A percentile compares a stretch with the other conserved stretches of the same genome.
Conservation (phyloP, 2,113 vertebrate species). For the Gallinago media region DNA sequence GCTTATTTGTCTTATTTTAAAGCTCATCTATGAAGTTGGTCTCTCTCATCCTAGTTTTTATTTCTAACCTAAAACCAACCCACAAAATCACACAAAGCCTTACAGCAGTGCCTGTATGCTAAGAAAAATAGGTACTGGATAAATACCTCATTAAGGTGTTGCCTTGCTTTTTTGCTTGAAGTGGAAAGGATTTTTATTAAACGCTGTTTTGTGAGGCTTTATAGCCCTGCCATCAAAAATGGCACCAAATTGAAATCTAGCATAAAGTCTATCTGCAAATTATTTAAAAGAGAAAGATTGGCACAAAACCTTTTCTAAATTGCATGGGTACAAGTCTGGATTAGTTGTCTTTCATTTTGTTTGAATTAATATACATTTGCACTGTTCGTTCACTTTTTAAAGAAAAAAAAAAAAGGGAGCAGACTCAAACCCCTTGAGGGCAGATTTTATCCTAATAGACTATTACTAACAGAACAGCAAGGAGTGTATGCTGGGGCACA, state of each 20-base stretch:
- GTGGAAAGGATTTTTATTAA: slow-evolving; percentile 23
- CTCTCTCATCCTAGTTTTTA: background rate
- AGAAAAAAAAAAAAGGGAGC: background rate
- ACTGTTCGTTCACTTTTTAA: background rate
- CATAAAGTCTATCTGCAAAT: slow-evolving; percentile 11
- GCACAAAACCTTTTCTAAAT: slow-evolving; percentile 5
- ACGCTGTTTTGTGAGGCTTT: background rate
- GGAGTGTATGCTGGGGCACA: background rate
- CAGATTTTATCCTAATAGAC: slow-evolving; percentile 38
- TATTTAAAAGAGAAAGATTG: slow-evolving; percentile 28
- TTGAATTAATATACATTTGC: slow-evolving; percentile 25
- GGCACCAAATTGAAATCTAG: slow-evolving; percentile 9
- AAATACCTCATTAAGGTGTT: slow-evolving; percentile 22
- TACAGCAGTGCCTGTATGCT: background rate
- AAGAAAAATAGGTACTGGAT: slow-evolving; percentile 10
- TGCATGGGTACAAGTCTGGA: slow-evolving; percentile 40
- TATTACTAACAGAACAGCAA: background rate
- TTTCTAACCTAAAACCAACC: background rate
- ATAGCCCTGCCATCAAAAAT: background rate
- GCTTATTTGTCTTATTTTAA: background rate
- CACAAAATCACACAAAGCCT: background rate
- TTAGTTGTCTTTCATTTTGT: slow-evolving; percentile 33
- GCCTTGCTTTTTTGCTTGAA: background rate
- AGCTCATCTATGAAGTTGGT: background rate
- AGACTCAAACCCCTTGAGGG: slow-evolving; percentile 34